Evolutionary conservation across 23 tunicate genomes (phyloP).

Genomic region (Styela plicata): DNA sequence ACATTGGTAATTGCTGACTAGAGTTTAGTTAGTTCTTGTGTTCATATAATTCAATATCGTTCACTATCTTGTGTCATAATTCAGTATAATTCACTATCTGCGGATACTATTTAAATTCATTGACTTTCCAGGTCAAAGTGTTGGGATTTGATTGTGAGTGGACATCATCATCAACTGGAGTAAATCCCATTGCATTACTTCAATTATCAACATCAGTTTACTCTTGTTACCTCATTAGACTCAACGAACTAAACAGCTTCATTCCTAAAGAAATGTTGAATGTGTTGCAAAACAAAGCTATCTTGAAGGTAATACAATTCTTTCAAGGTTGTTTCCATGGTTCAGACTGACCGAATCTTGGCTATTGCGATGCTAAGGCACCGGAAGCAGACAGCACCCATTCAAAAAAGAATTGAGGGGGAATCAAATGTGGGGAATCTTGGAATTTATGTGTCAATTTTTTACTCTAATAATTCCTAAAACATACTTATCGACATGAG

Average conservation of each 20-base stretch:
- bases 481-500: no score
- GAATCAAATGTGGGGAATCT: no score
- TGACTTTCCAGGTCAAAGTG: constrained; percentile 39
- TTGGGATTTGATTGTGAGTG: constrained; percentile 96
- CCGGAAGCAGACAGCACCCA: no score
- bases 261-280: constrained; percentile 39
- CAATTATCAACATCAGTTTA: constrained; percentile 61
- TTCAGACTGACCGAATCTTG: no score
- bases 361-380: no score
- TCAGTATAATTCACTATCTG: neutral
- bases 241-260: constrained; percentile 23
- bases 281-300: constrained; percentile 32
- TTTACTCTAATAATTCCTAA: no score
- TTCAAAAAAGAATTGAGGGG: no score
- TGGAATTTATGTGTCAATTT: no score
- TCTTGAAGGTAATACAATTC: constrained; percentile 51
- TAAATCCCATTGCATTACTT: constrained; percentile 66
- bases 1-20: no score
- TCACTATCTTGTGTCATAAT: neutral
- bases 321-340: no score
- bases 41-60: no score
- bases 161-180: constrained; percentile 30
- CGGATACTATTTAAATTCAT: neutral
- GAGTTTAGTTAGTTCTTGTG: no score
- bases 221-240: constrained; percentile 43